phyloP scores from a whole-genome alignment of 1,140 invertebrate genomes.

The Drosophila truncata region DNA sequence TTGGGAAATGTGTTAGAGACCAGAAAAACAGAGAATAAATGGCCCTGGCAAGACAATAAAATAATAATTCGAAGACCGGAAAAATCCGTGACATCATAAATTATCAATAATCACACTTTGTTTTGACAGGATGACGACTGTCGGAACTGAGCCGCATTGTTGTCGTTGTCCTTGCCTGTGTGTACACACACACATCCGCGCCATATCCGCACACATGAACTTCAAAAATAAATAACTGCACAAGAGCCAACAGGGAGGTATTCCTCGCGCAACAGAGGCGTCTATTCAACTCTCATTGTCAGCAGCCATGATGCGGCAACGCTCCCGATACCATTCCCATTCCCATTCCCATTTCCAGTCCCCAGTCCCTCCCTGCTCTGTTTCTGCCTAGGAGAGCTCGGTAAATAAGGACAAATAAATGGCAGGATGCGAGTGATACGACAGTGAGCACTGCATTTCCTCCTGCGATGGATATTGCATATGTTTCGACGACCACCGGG shows the following conservation, averaged over 20 bases:
- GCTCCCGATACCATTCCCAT: constrained; percentile 32
- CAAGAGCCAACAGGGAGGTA: constrained; percentile 52
- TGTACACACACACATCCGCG: constrained; percentile 5
- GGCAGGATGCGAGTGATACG: constrained; percentile 73
- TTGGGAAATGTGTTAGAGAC: constrained; percentile 23
- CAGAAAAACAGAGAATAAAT: constrained; percentile 36
- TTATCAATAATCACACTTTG: constrained; percentile 85
- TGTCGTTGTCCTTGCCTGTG: constrained; percentile 63
- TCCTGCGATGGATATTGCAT: constrained; percentile 44
- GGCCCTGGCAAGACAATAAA: constrained; percentile 56
- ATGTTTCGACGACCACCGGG: constrained; percentile 51
- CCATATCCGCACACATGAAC: constrained; percentile 27
- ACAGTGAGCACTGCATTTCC: constrained; percentile 44
- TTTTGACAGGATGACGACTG: constrained; percentile 82
- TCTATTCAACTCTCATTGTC: constrained; percentile 72
- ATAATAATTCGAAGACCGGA: constrained; percentile 67
- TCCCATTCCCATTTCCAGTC: not conserved
- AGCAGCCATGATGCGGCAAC: constrained; percentile 78
- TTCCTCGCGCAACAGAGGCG: constrained; percentile 17
- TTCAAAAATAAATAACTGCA: constrained; percentile 57
- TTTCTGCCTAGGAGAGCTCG: constrained; percentile 39
- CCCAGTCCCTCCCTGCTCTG: constrained; percentile 15
- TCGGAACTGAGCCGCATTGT: constrained; percentile 76
- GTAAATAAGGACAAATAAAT: constrained; percentile 75
- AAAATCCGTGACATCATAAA: constrained; percentile 83